phyloP scores from a whole-genome alignment of 1,140 invertebrate species.

The Reticulitermes speratus region DNA sequence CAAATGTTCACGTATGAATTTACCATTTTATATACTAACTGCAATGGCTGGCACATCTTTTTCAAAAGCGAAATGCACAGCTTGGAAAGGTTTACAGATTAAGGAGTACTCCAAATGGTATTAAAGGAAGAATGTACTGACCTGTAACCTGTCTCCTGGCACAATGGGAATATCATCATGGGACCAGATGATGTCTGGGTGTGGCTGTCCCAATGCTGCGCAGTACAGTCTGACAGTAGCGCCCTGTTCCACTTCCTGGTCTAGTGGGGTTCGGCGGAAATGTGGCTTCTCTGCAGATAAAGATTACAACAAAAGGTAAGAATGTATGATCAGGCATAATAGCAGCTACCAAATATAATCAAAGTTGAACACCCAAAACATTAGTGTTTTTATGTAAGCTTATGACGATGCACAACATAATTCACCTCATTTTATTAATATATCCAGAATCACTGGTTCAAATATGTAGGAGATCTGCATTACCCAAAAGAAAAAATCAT shows the following conservation, averaged over 20 bases:
- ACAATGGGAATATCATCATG: constrained; percentile 56
- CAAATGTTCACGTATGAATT: too few relatives aligned
- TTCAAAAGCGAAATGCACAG: too few relatives aligned
- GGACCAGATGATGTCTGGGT: constrained; percentile 68
- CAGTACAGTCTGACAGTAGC: constrained; percentile 61
- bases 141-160: constrained; percentile 22
- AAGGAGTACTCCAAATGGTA: too few relatives aligned
- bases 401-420: not conserved
- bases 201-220: constrained; percentile 62
- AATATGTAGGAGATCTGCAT: too few relatives aligned
- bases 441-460: too few relatives aligned
- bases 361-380: not conserved
- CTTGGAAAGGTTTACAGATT: too few relatives aligned
- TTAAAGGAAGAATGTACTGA: not conserved
- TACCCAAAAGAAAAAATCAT: too few relatives aligned
- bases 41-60: too few relatives aligned
- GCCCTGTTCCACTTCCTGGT: constrained; percentile 42
- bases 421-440: too few relatives aligned
- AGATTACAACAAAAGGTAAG: not conserved
- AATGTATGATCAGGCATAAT: too few relatives aligned
- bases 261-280: constrained; percentile 33
- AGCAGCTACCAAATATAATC: too few relatives aligned
- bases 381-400: not conserved
- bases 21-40: too few relatives aligned
- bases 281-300: constrained; percentile 25